Conservation (phyloP, 2,113 vertebrate genomes). For the Struthidea cinerea region DNA sequence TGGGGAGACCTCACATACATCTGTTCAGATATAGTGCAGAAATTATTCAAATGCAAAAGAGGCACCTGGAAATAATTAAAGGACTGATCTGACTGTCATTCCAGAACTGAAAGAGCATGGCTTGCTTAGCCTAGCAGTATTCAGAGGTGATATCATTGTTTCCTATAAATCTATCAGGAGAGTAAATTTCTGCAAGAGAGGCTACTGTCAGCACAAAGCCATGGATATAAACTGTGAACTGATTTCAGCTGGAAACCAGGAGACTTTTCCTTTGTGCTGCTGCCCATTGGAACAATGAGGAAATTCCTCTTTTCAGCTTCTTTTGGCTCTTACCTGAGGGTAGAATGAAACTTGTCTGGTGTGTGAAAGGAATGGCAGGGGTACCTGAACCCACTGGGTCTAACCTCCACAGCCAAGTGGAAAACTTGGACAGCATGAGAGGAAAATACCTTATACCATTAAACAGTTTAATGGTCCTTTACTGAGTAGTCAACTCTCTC, state of each 20-base stretch:
- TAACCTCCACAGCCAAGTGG: background rate
- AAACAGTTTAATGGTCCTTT: background rate
- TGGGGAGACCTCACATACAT: background rate
- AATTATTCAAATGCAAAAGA: background rate
- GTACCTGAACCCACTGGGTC: background rate
- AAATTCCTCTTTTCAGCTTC: background rate
- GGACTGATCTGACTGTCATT: background rate
- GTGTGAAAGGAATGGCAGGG: background rate
- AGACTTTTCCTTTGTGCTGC: background rate
- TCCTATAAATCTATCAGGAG: constrained; percentile 9
- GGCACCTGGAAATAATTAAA: background rate
- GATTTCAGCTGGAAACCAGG: background rate
- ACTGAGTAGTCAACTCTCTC: background rate
- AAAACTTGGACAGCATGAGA: background rate
- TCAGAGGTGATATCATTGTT: background rate
- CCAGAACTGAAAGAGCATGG: background rate
- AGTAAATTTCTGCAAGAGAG: background rate
- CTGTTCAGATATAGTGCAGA: background rate
- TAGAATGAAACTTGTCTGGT: background rate
- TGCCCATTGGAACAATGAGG: background rate
- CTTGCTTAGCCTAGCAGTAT: constrained; percentile 44
- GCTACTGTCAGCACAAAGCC: background rate
- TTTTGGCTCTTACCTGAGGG: background rate
- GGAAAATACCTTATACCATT: background rate
- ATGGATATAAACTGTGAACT: background rate